phyloP scores from a whole-genome alignment of 2,888 invertebrate species.

The Yponomeuta cagnagella region DNA sequence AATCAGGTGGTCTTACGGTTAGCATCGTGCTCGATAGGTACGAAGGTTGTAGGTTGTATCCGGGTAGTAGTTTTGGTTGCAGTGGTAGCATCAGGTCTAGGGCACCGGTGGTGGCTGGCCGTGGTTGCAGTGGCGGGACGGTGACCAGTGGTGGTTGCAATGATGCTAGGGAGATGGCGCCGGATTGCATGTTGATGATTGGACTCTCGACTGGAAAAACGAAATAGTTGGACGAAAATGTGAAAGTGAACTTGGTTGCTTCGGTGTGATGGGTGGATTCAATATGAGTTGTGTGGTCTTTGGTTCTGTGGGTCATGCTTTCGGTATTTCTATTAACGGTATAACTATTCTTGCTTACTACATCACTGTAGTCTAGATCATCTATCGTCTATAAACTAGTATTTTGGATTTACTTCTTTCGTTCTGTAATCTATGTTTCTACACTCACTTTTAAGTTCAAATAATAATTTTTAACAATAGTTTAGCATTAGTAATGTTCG shows the following conservation, averaged over 20 bases:
- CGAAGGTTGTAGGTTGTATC: constrained; percentile 68
- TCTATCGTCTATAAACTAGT: too few relatives aligned
- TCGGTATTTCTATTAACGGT: neutral
- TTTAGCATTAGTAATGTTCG: too few relatives aligned
- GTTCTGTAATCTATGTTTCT: too few relatives aligned
- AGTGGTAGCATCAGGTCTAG: constrained; percentile 81
- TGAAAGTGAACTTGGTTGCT: constrained; percentile 13
- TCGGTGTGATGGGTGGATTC: neutral
- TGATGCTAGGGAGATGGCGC: constrained; percentile 69
- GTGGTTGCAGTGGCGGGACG: constrained; percentile 79
- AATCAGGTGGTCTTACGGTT: constrained; percentile 62
- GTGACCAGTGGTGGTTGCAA: constrained; percentile 71
- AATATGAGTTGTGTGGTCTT: neutral
- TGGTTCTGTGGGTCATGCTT: neutral
- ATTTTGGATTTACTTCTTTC: too few relatives aligned
- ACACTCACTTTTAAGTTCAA: too few relatives aligned
- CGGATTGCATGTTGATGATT: constrained; percentile 63
- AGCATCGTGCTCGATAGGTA: constrained; percentile 71
- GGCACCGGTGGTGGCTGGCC: constrained; percentile 82
- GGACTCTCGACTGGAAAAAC: constrained; percentile 74
- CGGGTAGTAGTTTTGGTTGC: constrained; percentile 81
- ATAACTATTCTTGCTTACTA: neutral
- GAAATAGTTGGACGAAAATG: constrained; percentile 10
- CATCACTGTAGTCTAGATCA: too few relatives aligned
- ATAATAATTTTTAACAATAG: too few relatives aligned